Conservation (phyloP, 2,113 vertebrate genomes). For the Chaetops frenatus region DNA sequence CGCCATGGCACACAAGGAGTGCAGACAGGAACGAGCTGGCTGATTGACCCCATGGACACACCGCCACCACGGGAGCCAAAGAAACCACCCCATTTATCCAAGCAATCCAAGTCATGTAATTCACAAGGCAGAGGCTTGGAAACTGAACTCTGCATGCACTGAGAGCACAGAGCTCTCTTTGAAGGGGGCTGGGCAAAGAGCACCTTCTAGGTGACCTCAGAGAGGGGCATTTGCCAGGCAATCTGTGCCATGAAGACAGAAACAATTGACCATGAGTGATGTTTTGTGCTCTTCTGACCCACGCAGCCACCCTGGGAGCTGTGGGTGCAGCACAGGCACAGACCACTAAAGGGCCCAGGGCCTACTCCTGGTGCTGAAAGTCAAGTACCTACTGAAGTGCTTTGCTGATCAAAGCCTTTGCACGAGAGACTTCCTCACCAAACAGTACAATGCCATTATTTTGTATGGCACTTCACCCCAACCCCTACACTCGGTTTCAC, state of each 20-base stretch:
- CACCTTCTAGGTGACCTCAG: neutral
- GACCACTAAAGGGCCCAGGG: neutral
- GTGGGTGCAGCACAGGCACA: neutral
- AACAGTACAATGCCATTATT: neutral
- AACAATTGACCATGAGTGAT: accelerated
- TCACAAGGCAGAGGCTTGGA: neutral
- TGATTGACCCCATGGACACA: neutral
- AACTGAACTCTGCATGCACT: neutral
- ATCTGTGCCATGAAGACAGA: neutral
- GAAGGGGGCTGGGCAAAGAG: neutral
- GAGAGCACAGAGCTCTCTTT: neutral
- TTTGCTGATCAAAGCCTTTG: neutral
- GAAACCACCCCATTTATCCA: neutral
- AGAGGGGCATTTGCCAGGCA: neutral
- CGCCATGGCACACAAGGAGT: neutral
- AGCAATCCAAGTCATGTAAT: neutral
- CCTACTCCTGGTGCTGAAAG: neutral
- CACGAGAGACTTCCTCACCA: neutral
- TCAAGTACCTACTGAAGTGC: neutral
- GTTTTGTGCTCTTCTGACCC: neutral
- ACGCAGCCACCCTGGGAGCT: neutral
- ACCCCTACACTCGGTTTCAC: neutral
- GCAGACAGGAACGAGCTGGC: neutral
- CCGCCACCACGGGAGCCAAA: accelerated
- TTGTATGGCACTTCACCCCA: neutral